Conservation (phyloP, 2,113 vertebrate species). For the Ochotona princeps region DNA sequence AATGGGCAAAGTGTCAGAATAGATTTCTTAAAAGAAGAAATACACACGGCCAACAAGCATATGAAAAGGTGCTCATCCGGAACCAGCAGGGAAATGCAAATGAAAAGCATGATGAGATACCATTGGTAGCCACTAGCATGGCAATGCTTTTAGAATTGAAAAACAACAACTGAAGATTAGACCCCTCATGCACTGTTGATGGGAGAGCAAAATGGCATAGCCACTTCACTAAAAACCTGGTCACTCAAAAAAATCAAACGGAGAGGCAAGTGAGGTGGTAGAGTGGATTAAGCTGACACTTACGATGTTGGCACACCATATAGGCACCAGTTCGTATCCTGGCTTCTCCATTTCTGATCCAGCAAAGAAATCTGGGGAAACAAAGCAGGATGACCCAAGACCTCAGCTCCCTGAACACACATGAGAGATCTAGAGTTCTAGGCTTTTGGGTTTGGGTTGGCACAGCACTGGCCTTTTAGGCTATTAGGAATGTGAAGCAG, state of each 20-base stretch:
- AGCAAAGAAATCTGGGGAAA: no score
- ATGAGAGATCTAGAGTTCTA: no score
- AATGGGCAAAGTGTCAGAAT: background rate
- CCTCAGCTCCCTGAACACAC: no score
- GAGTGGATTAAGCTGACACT: no score
- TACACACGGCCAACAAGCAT: background rate
- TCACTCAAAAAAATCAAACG: background rate
- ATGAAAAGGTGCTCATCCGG: background rate
- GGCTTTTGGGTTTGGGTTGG: no score
- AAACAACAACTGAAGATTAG: background rate
- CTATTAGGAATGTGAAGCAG: no score
- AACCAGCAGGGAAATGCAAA: background rate
- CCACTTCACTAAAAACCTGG: background rate
- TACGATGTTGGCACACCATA: no score
- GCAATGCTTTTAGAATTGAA: background rate
- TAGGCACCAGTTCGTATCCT: no score
- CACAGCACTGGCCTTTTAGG: no score
- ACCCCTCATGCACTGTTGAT: background rate
- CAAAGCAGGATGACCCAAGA: no score
- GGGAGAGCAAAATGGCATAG: background rate
- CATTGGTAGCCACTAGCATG: background rate
- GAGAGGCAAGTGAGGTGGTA: no score
- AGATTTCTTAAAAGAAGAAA: constrained; percentile 16
- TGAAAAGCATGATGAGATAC: background rate
- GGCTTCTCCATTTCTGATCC: no score